Evolutionary conservation across 2,888 invertebrate species (phyloP), one percentile per base, ranked within the genome.

Genomic region (Amiota minor): DNA sequence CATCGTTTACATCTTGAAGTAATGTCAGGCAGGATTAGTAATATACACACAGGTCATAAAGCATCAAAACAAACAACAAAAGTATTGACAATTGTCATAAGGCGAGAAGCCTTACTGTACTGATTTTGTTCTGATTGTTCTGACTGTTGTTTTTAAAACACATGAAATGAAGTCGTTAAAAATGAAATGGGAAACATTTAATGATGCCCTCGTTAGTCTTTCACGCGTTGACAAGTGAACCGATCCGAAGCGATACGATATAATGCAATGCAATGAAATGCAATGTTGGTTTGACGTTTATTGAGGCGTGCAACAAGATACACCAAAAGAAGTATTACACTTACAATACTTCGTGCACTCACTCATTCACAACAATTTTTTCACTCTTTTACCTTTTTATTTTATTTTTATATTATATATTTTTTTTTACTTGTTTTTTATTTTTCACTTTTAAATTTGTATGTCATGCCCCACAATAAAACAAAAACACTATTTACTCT

Each of bases 131-230:
- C 35, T 35, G 35, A 35, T 23, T 1, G 80, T 74, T 78, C 79
- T 80, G 78, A 80, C 81, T 79, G 79, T 82, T 82, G 81, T 86
- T 86, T 80, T 82, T 35, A 35, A 35, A 35, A 83, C 81, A 80
- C 79, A 81, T 82, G 84, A 88, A 87, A 87, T 87, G 82, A 87
- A 87, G 87, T 87, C 88, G 88, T 87, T 88, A 86, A 87, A 85
- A 83, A 35, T 35, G 35, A 35, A 35, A 35, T 35, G 35, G 6
- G 35, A 35, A 35, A 80, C 78, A 80, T 84, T 86, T 87, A 86
- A 86, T 87, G 86, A 86, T 86, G 82, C 82, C 78, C 85, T 87
- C 79, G 86, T 87, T 87, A 87, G 82, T 81, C 79, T 75, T 73
- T 77, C 74, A 77, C 80, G 81, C 79, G 82, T 78, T 84, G 84